Evolutionary conservation across 2,797 vertebrate genomes (phyloP).

Genomic region (Coregonus sp.): DNA sequence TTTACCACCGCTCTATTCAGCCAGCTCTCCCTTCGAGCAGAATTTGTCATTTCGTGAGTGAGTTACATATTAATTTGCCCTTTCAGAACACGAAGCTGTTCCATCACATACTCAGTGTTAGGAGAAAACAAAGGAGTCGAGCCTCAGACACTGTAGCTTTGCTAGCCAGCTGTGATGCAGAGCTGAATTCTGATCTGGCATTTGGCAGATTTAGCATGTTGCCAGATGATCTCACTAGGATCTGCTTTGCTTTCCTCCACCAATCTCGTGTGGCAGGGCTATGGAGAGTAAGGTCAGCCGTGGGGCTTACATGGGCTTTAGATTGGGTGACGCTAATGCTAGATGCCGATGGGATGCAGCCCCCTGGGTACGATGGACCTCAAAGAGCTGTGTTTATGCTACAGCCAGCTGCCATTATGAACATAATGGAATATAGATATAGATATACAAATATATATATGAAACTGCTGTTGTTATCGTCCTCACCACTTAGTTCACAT

Average conservation of each 20-base stretch:
- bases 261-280: neutral
- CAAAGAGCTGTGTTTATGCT: neutral
- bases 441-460: neutral
- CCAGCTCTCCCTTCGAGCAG: slow-evolving; percentile 3
- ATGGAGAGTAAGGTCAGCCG: neutral
- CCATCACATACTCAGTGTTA: too few relatives aligned
- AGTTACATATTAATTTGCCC: neutral
- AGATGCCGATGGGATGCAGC: neutral
- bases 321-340: neutral
- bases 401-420: neutral
- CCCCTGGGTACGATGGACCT: neutral
- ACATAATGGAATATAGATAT: neutral
- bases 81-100: neutral
- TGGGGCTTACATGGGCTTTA: neutral
- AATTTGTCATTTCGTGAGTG: neutral
- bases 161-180: neutral
- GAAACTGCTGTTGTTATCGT: neutral
- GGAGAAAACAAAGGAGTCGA: neutral
- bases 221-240: neutral
- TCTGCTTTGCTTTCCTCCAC: neutral
- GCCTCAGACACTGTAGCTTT: neutral
- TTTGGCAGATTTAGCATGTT: neutral
- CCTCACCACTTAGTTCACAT: neutral
- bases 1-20: neutral
- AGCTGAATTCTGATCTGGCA: neutral